Evolutionary conservation across 2,888 invertebrate genomes (phyloP), one percentile per base, ranked within the genome.

Genomic region (Stratiomys singularior): DNA sequence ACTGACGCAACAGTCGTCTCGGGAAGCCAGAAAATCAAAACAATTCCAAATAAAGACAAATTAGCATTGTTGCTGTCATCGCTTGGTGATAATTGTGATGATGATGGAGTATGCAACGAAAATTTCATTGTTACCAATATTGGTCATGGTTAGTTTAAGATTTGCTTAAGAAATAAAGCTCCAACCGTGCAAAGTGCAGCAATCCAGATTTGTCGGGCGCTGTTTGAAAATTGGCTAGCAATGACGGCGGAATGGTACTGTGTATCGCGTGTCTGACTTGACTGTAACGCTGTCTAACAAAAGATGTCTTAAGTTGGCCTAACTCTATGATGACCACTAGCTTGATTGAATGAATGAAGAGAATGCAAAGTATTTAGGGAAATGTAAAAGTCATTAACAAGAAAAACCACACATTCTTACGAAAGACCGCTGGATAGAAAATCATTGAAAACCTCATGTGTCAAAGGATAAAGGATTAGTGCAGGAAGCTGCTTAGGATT

Each of bases 51-150:
- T 18, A 52, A 52, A 52, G 2, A 52, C 4, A 52, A 52, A 52
- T 52, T 52, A 52, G 52, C 52, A n/a, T 52, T 13, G 52, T n/a
- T 52, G 15, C 3, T 37, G 37, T 37, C 37, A 9, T 37, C 9
- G 37, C 9, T 37, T 9, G n/a, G n/a, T n/a, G 37, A 37, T 9
- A 37, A 37, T 9, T 37, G 37, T 9, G 37, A 37, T 37, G 37
- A 37, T 37, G 37, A 37, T 9, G 37, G 37, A 5, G 52, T 52
- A 15, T 13, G 15, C 60, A 60, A 27, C 23, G 28, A 64, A 64
- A 64, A 64, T 64, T 64, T 28, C 60, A 27, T 23, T 64, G 64
- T 28, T 64, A 15, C 28, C 15, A 18, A 28, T 64, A 25, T 28
- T 28, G 64, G 64, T 28, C 28, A 23, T 23, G 28, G 64, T 64